phyloP scores from a whole-genome alignment of 2,113 vertebrate genomes.

The Alligator sinensis region DNA sequence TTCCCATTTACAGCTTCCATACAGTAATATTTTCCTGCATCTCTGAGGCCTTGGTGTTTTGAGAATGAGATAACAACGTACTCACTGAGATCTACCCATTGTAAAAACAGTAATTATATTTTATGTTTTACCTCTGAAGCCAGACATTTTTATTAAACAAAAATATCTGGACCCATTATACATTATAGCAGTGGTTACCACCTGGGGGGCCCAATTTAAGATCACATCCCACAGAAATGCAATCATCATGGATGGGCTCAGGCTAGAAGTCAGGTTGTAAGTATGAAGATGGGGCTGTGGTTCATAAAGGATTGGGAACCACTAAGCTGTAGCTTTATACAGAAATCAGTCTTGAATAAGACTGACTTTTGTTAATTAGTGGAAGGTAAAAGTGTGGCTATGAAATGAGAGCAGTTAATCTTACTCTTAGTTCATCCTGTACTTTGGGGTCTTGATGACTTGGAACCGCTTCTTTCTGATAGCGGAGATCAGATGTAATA shows the following conservation, averaged over 20 bases:
- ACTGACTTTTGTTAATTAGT: neutral
- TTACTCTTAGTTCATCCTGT: too few relatives aligned
- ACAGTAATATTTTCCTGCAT: neutral
- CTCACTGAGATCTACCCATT: neutral
- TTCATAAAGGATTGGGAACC: too few relatives aligned
- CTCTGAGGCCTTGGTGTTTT: fast-evolving
- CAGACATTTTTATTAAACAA: neutral
- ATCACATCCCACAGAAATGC: too few relatives aligned
- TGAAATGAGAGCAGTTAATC: neutral
- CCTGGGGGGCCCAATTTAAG: too few relatives aligned
- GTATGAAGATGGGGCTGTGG: too few relatives aligned
- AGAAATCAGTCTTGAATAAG: neutral
- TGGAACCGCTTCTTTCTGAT: neutral
- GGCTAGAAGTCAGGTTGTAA: neutral
- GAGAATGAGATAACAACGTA: neutral
- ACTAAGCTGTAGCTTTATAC: neutral
- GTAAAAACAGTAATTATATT: neutral
- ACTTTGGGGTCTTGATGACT: neutral
- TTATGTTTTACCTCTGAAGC: neutral
- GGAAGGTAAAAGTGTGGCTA: neutral
- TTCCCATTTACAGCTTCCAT: neutral
- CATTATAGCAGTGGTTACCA: neutral
- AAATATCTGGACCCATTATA: neutral
- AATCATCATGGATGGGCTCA: neutral
- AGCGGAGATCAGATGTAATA: neutral